Evolutionary conservation across 1,140 invertebrate species (phyloP), one percentile per base, ranked within the genome.

Genomic region (Pogonognathellus flavescens): DNA sequence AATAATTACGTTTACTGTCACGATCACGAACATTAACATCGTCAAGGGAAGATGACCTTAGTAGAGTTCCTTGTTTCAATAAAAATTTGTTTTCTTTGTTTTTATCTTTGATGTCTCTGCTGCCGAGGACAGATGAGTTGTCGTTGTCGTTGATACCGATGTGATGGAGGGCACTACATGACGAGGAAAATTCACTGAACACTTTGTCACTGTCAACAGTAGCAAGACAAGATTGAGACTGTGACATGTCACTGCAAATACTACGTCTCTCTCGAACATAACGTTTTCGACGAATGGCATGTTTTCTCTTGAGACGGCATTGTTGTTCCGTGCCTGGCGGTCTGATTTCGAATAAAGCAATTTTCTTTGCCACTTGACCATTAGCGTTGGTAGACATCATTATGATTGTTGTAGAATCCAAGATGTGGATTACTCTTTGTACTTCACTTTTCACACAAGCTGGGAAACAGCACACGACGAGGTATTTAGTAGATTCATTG

Each of bases 331-430:
- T 57, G 80, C 50, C 50, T 59, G 31, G 20, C 20, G 66, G 62
- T 9, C 49, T 80, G 16, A 83, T 14, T 81, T 87, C 84, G 76
- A 87, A 87, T n/a, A 87, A 70, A 7, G 84, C 84, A 81, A 87
- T 85, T 76, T 87, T 87, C 55, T 85, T 83, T 53, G 86, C 86
- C 16, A 87, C 86, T 20, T 57, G 14, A 20, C 86, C 82, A 31
- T 70, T 72, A 14, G 83, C 16, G 20, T 59, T 72, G n/a, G 86
- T 72, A 41, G 70, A 76, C 70, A 76, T 76, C 11, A 50, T 76
- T 76, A 25, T 70, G 14, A 70, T 70, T 4, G 22, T 66, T 25
- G 70, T 49, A 13, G n/a, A 49, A 50, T 76, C 4, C 49, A 16
- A 14, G 16, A 16, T 50, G 70, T 41, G 41, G 41, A 49, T 50